Base-by-base conservation (phyloP, 2,797 vertebrate genomes). In the Rhinatrema bivittatum region DNA sequence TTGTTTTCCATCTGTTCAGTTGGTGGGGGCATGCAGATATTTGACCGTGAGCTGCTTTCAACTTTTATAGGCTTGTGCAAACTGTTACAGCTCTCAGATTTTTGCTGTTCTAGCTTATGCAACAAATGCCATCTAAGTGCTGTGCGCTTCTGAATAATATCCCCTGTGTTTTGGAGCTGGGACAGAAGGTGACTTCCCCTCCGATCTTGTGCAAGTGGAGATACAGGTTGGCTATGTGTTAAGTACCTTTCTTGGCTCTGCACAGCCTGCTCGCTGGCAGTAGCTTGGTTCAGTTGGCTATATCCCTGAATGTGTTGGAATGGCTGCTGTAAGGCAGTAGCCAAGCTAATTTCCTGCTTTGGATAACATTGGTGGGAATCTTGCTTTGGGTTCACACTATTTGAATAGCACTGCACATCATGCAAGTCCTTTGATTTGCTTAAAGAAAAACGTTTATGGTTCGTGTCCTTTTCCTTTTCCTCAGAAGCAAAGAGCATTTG, bases 81-180 rank as follows among this genome's bases (percentile, higher is more conserved):
- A 47, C 53, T 43, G 42, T 65, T 78, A 39, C 76, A 53, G 23
- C 52, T 72, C 40, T 72, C 72, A 0, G 72, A 20, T 44, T 76
- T 86, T 34, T 85, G 87, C 46, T 82, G 84, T 42, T 91, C 91
- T 57, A 91, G 87, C 47, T 79, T 93, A 56, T 94, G 90, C 50
- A 97, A 69, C 48, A 94, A 81, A 43, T 91, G 91, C 84, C 87
- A 90, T 60, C 89, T 76, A 16, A 98, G 74, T 33, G 91, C 92
- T 50, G 91, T 87, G 6, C 94, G 88, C 45, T 76, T 94, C 47
- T 91, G 89, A 51, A 38, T 16, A 38, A 85, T 56, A 56, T 97
- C 90, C 55, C 56, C 60, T 60, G 69, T 62, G 48, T 70, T 82
- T 17, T 81, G 75, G 56, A 53, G 66, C 26, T 74, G 76, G 7